Evolutionary conservation across 2,888 invertebrate species (phyloP).

Genomic region (Ischnus inquisitorius): DNA sequence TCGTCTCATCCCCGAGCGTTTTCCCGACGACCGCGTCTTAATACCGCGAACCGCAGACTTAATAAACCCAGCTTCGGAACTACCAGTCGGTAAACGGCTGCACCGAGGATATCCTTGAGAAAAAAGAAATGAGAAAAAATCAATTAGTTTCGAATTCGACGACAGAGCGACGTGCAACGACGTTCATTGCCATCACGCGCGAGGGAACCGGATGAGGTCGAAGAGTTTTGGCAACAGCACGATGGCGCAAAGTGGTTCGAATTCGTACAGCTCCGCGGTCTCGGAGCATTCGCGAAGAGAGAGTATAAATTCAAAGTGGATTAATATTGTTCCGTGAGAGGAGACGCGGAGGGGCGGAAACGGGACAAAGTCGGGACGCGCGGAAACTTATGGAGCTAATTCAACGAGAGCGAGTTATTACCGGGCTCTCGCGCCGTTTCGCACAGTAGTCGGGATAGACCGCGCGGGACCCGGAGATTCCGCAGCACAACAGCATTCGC

Average conservation of each 20-base stretch:
- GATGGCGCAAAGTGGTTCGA: conserved; percentile 42
- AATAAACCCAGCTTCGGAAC: conserved; percentile 80
- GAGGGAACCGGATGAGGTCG: no score
- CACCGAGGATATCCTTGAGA: no score
- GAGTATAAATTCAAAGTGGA: conserved; percentile 84
- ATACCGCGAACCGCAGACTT: conserved; percentile 82
- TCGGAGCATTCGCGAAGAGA: conserved; percentile 53
- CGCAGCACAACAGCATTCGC: conserved; percentile 57
- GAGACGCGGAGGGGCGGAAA: conserved; percentile 39
- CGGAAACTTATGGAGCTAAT: conserved; percentile 77
- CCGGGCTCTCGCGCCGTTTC: conserved; percentile 77
- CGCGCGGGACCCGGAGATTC: conserved; percentile 47
- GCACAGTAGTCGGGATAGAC: conserved; percentile 39
- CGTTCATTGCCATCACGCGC: no score
- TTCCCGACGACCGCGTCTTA: conserved; percentile 80
- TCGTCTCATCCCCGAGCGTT: conserved; percentile 49
- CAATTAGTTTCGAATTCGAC: no score
- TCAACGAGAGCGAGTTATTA: conserved; percentile 83
- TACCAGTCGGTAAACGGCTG: no score
- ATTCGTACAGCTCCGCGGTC: conserved; percentile 25
- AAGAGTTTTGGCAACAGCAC: no score
- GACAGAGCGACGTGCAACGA: no score
- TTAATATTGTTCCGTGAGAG: conserved; percentile 84
- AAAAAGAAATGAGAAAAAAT: no score
- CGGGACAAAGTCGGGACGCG: conserved; percentile 34